A percentile compares a stretch with the other conserved stretches of the same genome.
Conservation (phyloP, 1,140 invertebrate species). For the Scaptodrosophila lebanonensis region DNA sequence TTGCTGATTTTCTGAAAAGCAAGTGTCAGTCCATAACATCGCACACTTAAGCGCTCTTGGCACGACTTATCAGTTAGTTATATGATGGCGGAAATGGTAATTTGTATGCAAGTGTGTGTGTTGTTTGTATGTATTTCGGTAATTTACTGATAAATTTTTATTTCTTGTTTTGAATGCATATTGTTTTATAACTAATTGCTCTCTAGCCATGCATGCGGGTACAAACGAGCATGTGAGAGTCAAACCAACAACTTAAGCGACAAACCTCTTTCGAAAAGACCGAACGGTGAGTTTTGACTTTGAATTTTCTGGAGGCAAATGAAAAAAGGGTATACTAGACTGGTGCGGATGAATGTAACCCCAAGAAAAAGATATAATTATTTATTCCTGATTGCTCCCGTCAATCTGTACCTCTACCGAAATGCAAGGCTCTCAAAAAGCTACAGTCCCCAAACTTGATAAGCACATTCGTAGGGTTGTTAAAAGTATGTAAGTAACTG, state of each 20-base stretch:
- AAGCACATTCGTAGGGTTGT: no score
- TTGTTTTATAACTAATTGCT: conserved; percentile 48
- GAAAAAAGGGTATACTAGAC: no score
- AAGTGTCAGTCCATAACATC: conserved; percentile 52
- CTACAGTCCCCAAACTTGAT: no score
- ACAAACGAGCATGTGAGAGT: conserved; percentile 4
- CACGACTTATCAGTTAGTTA: conserved; percentile 43
- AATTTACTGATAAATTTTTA: conserved; percentile 31
- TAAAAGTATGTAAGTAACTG: no score
- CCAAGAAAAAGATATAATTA: no score
- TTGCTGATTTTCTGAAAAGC: conserved; percentile 62
- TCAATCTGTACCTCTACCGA: no score
- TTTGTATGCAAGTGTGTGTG: conserved; percentile 45
- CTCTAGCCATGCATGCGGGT: conserved; percentile 39
- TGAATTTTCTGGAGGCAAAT: no score
- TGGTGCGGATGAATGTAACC: no score
- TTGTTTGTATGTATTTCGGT: conserved; percentile 9
- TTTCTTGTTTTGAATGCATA: conserved; percentile 23
- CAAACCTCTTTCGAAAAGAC: conserved; percentile 45
- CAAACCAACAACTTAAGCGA: conserved; percentile 61
- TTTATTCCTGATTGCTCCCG: no score
- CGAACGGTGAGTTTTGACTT: no score
- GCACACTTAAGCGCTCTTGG: conserved; percentile 25
- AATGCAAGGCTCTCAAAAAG: no score
- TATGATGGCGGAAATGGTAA: conserved; percentile 70